Percentiles rank a stretch among this genome's conserved stretches.
Conservation (phyloP, 2,888 invertebrate species). For the Drosophila histrio region DNA sequence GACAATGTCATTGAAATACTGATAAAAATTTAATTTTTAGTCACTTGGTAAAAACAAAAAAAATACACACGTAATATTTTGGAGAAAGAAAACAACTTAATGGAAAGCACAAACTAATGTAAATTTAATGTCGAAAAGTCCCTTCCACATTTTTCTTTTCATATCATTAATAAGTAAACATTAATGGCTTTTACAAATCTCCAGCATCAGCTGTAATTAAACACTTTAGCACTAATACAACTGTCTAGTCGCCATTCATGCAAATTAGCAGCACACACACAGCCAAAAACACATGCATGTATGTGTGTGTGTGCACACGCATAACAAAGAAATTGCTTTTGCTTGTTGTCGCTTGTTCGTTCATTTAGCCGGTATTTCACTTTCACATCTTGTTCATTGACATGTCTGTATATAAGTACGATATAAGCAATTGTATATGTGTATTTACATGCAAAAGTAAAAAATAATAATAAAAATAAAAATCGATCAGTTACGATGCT, state of each 20-base stretch:
- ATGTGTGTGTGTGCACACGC: not conserved
- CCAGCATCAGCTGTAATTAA: slow-evolving; percentile 29
- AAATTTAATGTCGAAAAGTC: slow-evolving; percentile 5
- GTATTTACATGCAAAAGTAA: not conserved
- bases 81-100: not conserved
- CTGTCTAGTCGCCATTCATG: slow-evolving; percentile 2
- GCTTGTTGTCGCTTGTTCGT: slow-evolving; percentile 10
- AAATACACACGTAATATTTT: slow-evolving; percentile 32
- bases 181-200: slow-evolving; percentile 23
- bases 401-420: not conserved
- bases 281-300: not conserved
- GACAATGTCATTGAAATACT: slow-evolving; percentile 25
- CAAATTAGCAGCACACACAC: slow-evolving; percentile 23
- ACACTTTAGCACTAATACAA: slow-evolving; percentile 4
- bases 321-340: slow-evolving; percentile 36
- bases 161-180: slow-evolving; percentile 19
- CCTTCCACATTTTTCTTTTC: not conserved
- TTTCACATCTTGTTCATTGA: slow-evolving; percentile 9
- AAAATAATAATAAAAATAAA: slow-evolving; percentile 29
- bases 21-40: slow-evolving; percentile 35
- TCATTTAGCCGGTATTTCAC: slow-evolving; percentile 45
- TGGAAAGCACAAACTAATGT: not conserved
- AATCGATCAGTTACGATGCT: slow-evolving; percentile 48
- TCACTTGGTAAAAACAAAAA: slow-evolving; percentile 12
- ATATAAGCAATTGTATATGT: not conserved